Conservation (phyloP, 2,888 invertebrate genomes). For the Habrosyne pyritoides region DNA sequence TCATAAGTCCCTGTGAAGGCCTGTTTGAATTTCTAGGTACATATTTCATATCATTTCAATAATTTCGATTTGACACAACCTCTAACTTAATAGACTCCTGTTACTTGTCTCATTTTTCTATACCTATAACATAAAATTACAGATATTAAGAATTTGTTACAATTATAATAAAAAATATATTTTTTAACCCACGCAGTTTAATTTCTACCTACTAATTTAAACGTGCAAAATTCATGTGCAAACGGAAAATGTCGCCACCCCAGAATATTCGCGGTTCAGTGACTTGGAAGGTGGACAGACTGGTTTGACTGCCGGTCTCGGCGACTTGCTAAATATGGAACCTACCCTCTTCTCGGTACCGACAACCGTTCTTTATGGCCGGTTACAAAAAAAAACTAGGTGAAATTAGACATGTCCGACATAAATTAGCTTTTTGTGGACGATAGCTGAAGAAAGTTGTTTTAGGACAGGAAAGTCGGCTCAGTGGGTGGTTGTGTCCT, state of each 20-base stretch:
- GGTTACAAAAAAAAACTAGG: constrained; percentile 1
- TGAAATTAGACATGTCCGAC: neutral
- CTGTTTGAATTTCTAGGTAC: no score
- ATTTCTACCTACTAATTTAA: neutral
- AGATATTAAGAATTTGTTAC: no score
- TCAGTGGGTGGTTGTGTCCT: neutral
- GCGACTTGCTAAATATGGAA: constrained; percentile 38
- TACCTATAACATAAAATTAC: no score
- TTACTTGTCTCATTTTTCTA: no score
- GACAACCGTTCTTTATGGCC: constrained; percentile 6
- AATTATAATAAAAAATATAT: no score
- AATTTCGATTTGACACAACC: no score
- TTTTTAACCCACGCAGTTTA: neutral
- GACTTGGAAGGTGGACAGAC: constrained; percentile 40
- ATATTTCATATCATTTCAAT: no score
- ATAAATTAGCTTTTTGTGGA: neutral
- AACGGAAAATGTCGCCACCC: constrained; percentile 8
- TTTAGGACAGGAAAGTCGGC: neutral
- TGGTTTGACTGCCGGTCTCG: constrained; percentile 38
- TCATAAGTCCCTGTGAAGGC: no score
- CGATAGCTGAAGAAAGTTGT: neutral
- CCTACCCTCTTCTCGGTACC: constrained; percentile 15
- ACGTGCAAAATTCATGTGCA: neutral
- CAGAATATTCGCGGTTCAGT: constrained; percentile 38
- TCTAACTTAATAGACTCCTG: no score